These are phyloP conservation scores for Oryzias sinensis DNA, from an alignment of 2,797 vertebrate species.

Conservation along the genomic window DNA sequence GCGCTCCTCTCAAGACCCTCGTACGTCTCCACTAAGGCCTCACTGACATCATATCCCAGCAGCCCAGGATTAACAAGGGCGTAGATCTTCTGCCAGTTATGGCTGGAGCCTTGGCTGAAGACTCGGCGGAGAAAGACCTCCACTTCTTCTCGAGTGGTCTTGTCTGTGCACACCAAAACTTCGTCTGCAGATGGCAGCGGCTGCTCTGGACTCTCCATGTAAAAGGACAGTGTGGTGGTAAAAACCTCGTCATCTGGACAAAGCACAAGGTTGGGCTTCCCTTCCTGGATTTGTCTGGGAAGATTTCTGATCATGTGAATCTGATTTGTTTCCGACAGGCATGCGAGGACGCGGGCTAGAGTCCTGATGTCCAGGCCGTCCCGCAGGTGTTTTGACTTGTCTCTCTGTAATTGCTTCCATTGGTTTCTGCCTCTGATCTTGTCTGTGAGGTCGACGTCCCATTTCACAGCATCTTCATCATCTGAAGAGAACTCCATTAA, in stretches of 20 bases:
- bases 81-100: conserved; percentile 70
- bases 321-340: conserved; percentile 61
- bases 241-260: conserved; percentile 72
- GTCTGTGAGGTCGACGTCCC: conserved; percentile 3
- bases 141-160: conserved; percentile 77
- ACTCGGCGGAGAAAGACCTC: conserved; percentile 79
- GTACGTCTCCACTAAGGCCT: conserved; percentile 69
- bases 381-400: conserved; percentile 61
- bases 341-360: conserved; percentile 64
- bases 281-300: conserved; percentile 59
- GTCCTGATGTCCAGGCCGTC: conserved; percentile 66
- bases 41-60: conserved; percentile 77
- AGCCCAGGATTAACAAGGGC: conserved; percentile 74
- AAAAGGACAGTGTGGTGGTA: conserved; percentile 63
- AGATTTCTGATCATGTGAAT: conserved; percentile 54
- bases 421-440: conserved; percentile 58
- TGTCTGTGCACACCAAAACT: conserved; percentile 75
- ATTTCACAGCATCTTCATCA: conserved; percentile 30
- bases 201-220: conserved; percentile 61
- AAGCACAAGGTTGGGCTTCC: conserved; percentile 76
- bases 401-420: conserved; percentile 66
- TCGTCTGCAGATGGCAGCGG: conserved; percentile 76
- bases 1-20: conserved; percentile 62
- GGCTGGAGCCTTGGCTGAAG: conserved; percentile 41
- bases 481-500: conserved; percentile 55